Evolutionary conservation across 1,140 invertebrate species (phyloP).

Genomic region (Drosophila insularis): DNA sequence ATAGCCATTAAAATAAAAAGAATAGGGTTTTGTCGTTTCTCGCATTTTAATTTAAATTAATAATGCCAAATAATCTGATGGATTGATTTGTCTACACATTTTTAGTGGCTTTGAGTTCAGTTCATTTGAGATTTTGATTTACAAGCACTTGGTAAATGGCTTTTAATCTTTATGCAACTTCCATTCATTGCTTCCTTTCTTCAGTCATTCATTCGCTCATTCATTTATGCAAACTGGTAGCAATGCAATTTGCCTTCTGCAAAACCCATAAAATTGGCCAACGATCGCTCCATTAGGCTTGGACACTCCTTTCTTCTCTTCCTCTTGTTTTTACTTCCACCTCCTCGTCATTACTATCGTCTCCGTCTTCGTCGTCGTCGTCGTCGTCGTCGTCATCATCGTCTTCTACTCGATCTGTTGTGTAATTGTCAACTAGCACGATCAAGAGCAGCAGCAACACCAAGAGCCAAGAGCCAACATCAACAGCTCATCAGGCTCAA

Average conservation of each 20-base stretch:
- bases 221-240: conserved; percentile 76
- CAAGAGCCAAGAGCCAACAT: conserved; percentile 36
- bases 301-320: background rate
- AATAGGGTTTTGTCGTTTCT: conserved; percentile 8
- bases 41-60: conserved; percentile 40
- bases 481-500: conserved; percentile 72
- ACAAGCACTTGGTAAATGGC: conserved; percentile 73
- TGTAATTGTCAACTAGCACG: conserved; percentile 80
- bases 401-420: conserved; percentile 36
- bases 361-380: background rate
- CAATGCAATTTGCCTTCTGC: conserved; percentile 47
- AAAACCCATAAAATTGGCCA: conserved; percentile 72
- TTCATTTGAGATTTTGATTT: conserved; percentile 51
- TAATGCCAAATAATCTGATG: conserved; percentile 56
- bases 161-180: conserved; percentile 28
- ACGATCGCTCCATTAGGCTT: conserved; percentile 72
- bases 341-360: too few relatives aligned
- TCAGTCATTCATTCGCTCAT: conserved; percentile 57
- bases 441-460: conserved; percentile 69
- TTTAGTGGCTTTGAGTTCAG: conserved; percentile 42
- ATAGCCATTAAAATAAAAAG: background rate
- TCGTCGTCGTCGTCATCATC: background rate
- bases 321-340: background rate
- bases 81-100: conserved; percentile 49
- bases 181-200: conserved; percentile 14